Percentiles rank a stretch among this genome's conserved stretches.
These are phyloP conservation scores for Leuciscus waleckii DNA, from an alignment of 2,797 vertebrate genomes.

Conservation along the genomic window DNA sequence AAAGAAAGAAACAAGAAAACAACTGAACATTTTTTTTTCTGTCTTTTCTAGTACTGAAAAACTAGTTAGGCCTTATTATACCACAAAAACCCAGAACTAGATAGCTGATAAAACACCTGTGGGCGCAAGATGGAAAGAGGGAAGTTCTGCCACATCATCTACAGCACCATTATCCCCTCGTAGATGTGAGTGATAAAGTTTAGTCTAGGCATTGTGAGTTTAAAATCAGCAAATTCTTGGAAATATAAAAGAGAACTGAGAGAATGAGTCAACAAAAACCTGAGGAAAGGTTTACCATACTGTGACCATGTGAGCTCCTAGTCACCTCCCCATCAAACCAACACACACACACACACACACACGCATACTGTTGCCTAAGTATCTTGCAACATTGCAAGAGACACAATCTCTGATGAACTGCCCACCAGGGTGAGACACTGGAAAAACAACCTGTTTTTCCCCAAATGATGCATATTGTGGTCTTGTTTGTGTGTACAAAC, in stretches of 20 bases:
- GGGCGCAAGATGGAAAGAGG: slow-evolving; percentile 4
- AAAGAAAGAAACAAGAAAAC: too few species aligned
- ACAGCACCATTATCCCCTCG: background rate
- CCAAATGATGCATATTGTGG: background rate
- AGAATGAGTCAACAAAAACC: slow-evolving; percentile 64
- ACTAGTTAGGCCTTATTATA: slow-evolving; percentile 9
- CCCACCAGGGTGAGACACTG: slow-evolving; percentile 37
- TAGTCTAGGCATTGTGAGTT: slow-evolving; percentile 43
- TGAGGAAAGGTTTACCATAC: slow-evolving; percentile 64
- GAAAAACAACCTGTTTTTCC: background rate
- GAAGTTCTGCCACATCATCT: slow-evolving; percentile 36
- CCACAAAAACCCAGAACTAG: background rate
- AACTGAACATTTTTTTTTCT: background rate
- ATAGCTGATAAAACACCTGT: slow-evolving; percentile 27
- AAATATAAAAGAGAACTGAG: slow-evolving; percentile 65
- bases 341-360: slow-evolving; percentile 32
- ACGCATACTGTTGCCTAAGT: slow-evolving; percentile 52
- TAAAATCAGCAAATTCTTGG: slow-evolving; percentile 60
- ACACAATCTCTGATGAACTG: slow-evolving; percentile 39
- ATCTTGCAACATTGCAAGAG: slow-evolving; percentile 55
- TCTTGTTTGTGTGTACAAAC: background rate
- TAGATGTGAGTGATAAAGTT: slow-evolving; percentile 10
- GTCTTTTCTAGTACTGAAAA: background rate
- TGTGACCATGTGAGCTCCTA: slow-evolving; percentile 58
- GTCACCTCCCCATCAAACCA: slow-evolving; percentile 46